Evolutionary conservation across 2,888 invertebrate genomes (phyloP).

Genomic region (Isoperla grammatica): DNA sequence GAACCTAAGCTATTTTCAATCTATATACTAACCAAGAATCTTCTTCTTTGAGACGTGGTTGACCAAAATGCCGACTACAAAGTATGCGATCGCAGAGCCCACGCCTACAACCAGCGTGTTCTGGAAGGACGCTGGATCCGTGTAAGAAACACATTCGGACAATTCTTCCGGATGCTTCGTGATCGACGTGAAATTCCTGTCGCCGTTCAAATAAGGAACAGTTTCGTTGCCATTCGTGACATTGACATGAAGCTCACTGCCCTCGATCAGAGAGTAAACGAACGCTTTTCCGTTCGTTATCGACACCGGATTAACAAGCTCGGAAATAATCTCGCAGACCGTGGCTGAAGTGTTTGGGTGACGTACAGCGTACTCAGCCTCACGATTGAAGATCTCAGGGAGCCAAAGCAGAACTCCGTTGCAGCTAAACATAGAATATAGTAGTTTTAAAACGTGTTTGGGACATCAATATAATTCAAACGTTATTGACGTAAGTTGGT

Average conservation of each 20-base stretch:
- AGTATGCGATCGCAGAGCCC: slow-evolving; percentile 38
- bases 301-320: background rate
- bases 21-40: slow-evolving; percentile 50
- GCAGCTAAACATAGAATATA: slow-evolving; percentile 23
- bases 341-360: slow-evolving; percentile 36
- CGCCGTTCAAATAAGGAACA: too few relatives aligned
- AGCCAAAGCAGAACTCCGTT: slow-evolving; percentile 41
- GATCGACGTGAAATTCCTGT: too few relatives aligned
- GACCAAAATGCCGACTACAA: slow-evolving; percentile 42
- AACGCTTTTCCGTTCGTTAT: background rate
- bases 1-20: too few relatives aligned
- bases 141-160: slow-evolving; percentile 38
- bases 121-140: slow-evolving; percentile 41
- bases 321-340: slow-evolving; percentile 36
- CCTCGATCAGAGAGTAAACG: too few relatives aligned
- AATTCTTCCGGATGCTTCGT: background rate
- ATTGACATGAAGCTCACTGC: background rate
- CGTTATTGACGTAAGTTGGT: background rate
- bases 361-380: slow-evolving; percentile 37
- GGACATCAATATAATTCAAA: background rate
- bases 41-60: slow-evolving; percentile 35
- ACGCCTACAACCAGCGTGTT: slow-evolving; percentile 38
- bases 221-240: background rate
- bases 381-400: slow-evolving; percentile 40
- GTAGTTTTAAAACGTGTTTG: background rate